Evolutionary conservation across 2,888 invertebrate genomes (phyloP).

Genomic region (Sipunculus nudus): DNA sequence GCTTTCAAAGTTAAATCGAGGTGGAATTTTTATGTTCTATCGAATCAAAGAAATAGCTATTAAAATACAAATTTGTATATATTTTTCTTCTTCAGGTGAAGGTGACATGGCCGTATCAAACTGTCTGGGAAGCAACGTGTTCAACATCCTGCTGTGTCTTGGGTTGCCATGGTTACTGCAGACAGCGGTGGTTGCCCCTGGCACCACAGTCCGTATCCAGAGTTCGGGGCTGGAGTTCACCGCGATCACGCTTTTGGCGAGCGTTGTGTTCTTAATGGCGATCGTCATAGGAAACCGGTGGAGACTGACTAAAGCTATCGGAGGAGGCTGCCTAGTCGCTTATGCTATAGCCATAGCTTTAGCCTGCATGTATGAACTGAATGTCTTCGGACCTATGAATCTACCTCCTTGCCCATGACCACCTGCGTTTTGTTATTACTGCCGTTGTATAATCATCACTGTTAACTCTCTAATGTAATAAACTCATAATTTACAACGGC

Average conservation of each 20-base stretch:
- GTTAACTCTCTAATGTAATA: too few species aligned
- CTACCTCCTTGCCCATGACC: constrained; percentile 77
- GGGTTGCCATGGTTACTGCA: constrained; percentile 61
- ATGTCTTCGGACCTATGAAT: constrained; percentile 90
- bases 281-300: constrained; percentile 75
- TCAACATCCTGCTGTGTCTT: constrained; percentile 62
- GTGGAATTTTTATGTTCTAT: too few species aligned
- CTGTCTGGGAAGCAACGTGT: constrained; percentile 63
- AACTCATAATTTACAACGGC: too few species aligned
- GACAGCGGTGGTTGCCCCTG: constrained; percentile 46
- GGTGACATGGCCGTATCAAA: constrained; percentile 66
- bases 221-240: constrained; percentile 85
- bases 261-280: constrained; percentile 77
- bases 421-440: too few species aligned
- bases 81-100: constrained; percentile 46
- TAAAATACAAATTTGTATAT: background rate
- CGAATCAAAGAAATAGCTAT: background rate
- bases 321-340: constrained; percentile 73
- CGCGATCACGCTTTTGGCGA: constrained; percentile 79
- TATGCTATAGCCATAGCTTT: constrained; percentile 79
- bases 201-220: constrained; percentile 79
- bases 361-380: constrained; percentile 82
- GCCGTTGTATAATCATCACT: too few species aligned
- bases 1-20: too few species aligned
- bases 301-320: constrained; percentile 75